These are phyloP conservation scores for Lepidostoma basale DNA, from an alignment of 1,140 invertebrate species.

Conservation along the genomic window DNA sequence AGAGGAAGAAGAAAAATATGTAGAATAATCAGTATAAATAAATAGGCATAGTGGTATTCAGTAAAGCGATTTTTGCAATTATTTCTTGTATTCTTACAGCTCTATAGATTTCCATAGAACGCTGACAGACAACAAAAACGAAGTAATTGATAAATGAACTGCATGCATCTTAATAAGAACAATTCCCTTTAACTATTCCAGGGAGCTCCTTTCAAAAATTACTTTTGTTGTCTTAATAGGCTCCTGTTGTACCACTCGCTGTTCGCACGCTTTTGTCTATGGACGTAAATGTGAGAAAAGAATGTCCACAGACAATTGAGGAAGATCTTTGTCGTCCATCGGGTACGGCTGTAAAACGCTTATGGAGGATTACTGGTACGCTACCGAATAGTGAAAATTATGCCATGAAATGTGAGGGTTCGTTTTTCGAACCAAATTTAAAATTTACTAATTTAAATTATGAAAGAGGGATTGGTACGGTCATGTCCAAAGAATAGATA, in stretches of 20 bases:
- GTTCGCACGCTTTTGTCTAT: slow-evolving; percentile 17
- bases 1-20: too few species aligned
- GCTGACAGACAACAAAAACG: too few species aligned
- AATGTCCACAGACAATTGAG: background rate
- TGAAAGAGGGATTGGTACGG: too few species aligned
- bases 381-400: slow-evolving; percentile 20
- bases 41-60: too few species aligned
- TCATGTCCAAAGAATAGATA: too few species aligned
- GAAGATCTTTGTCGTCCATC: slow-evolving; percentile 13
- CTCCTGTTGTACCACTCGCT: slow-evolving; percentile 17
- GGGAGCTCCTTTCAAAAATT: background rate
- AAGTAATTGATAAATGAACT: too few species aligned
- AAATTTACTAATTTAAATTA: background rate
- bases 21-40: too few species aligned
- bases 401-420: background rate
- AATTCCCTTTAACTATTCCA: too few species aligned
- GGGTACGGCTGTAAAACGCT: slow-evolving; percentile 25
- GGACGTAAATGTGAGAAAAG: background rate
- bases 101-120: too few species aligned
- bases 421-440: background rate
- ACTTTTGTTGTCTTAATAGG: slow-evolving; percentile 4
- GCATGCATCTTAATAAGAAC: too few species aligned
- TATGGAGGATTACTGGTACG: slow-evolving; percentile 22
- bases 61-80: too few species aligned
- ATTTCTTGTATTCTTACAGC: too few species aligned